Evolutionary conservation across 2,113 vertebrate species (phyloP).

Genomic region (Cyphomyrus discorhynchus): DNA sequence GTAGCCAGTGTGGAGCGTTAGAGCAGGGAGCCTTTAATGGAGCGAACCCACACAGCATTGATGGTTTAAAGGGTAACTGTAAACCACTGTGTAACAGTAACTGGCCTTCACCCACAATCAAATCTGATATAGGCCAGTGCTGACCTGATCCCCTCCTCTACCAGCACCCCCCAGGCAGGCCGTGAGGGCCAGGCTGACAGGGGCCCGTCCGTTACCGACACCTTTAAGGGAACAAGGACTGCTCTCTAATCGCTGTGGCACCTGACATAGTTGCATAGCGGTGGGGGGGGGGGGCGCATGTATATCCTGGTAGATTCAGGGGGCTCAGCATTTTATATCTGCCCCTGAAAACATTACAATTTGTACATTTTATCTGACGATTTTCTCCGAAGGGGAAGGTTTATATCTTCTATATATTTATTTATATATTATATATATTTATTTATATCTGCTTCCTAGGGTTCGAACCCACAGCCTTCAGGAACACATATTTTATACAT

Average conservation of each 20-base stretch:
- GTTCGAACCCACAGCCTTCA: background rate
- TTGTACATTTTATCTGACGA: background rate
- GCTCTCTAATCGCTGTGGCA: background rate
- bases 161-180: background rate
- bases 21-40: background rate
- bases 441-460: background rate
- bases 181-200: constrained; percentile 21
- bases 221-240: background rate
- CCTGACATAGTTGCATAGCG: background rate
- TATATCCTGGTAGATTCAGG: background rate
- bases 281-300: background rate
- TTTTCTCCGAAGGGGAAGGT: background rate
- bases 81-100: background rate
- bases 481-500: background rate
- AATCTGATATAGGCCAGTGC: background rate
- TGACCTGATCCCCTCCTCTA: background rate
- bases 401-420: too few species aligned
- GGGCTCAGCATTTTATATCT: background rate
- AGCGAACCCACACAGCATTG: constrained; percentile 36
- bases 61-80: background rate
- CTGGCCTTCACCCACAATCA: background rate
- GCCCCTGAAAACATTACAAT: background rate
- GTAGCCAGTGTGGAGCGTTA: background rate
- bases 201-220: background rate
- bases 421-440: too few species aligned